Evolutionary conservation across 2,888 invertebrate species (phyloP).

Genomic region (Papilio elwesi): DNA sequence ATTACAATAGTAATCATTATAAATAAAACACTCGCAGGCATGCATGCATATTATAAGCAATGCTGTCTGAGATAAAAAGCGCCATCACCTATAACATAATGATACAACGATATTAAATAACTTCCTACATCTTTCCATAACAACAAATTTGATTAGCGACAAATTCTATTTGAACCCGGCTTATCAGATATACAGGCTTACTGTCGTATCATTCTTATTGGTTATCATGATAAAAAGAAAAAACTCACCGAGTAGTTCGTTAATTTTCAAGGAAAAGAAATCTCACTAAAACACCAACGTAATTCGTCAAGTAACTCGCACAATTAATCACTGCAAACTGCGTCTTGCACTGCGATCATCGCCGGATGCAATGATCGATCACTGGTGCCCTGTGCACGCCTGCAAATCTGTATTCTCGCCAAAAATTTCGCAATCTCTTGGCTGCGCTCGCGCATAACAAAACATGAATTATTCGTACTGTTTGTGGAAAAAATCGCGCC

Average conservation of each 20-base stretch:
- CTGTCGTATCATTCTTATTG: background rate
- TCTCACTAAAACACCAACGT: conserved; percentile 46
- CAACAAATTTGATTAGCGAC: no score
- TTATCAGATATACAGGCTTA: background rate
- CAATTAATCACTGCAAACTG: conserved; percentile 62
- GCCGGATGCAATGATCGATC: conserved; percentile 62
- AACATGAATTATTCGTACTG: conserved; percentile 54
- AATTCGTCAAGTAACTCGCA: conserved; percentile 55
- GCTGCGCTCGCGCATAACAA: conserved; percentile 67
- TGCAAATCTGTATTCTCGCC: conserved; percentile 61
- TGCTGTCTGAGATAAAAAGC: background rate
- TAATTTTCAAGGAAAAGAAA: conserved; percentile 5
- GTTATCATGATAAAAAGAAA: background rate
- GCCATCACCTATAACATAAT: background rate
- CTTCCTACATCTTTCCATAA: background rate
- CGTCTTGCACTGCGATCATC: conserved; percentile 65
- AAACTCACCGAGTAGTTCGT: conserved; percentile 23
- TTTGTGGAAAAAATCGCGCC: conserved; percentile 52
- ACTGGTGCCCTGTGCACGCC: conserved; percentile 54
- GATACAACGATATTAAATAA: background rate
- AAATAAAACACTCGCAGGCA: background rate
- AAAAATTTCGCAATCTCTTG: conserved; percentile 73
- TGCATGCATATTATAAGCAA: background rate
- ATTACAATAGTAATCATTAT: background rate
- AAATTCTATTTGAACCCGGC: background rate